Conservation (phyloP, 2,113 vertebrate genomes). For the Alosa alosa region DNA sequence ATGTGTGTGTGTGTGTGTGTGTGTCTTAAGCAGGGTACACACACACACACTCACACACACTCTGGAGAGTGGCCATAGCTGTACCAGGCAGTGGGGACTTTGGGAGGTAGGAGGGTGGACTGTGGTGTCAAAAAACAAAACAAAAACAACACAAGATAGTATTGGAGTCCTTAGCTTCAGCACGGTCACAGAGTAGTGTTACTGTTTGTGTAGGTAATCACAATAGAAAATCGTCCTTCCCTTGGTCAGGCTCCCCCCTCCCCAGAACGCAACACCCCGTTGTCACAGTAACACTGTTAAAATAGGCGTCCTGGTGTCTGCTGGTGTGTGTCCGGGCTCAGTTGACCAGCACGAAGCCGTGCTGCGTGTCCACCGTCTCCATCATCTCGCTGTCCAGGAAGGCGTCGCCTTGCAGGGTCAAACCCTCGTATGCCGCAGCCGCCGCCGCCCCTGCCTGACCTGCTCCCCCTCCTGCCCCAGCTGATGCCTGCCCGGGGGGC, state of each 20-base stretch:
- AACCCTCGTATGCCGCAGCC: constrained; percentile 65
- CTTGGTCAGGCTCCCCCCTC: constrained; percentile 37
- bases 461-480: not conserved
- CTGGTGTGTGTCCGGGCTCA: constrained; percentile 54
- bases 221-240: constrained; percentile 53
- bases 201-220: not conserved
- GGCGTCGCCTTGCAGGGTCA: constrained; percentile 74
- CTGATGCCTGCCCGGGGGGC: not conserved
- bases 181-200: not conserved
- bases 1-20: not conserved
- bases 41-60: not conserved
- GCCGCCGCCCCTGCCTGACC: constrained; percentile 52
- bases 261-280: constrained; percentile 44
- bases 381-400: constrained; percentile 96
- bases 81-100: constrained; percentile 56
- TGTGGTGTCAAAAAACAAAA: constrained; percentile 57
- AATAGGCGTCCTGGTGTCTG: not conserved
- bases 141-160: constrained; percentile 21
- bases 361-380: constrained; percentile 95
- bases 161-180: not conserved
- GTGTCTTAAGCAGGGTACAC: not conserved
- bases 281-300: constrained; percentile 63
- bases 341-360: constrained; percentile 94
- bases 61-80: constrained; percentile 45
- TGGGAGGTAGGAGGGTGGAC: constrained; percentile 64